These are phyloP conservation scores for Thunnus maccoyii DNA, from an alignment of 2,113 vertebrate genomes.

Conservation along the genomic window DNA sequence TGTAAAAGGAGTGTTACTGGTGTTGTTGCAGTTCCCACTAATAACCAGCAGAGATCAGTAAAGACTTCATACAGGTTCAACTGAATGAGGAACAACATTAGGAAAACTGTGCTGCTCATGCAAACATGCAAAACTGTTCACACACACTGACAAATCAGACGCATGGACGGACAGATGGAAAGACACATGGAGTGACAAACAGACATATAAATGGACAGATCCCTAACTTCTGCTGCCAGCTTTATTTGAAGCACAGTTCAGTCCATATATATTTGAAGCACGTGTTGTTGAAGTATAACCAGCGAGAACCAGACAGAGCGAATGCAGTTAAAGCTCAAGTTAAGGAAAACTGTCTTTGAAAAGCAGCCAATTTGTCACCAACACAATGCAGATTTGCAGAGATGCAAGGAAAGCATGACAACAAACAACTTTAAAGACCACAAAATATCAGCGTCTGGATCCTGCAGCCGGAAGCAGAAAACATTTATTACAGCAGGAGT, in stretches of 20 bases:
- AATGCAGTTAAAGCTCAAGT: no score
- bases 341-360: no score
- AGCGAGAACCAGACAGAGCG: no score
- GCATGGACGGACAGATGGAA: neutral
- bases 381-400: neutral
- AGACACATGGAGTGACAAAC: no score
- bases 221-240: no score
- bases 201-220: neutral
- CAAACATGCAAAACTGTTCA: neutral
- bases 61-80: neutral
- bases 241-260: no score
- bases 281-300: neutral
- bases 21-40: neutral
- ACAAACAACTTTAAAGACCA: neutral
- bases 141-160: neutral
- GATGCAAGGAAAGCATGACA: neutral
- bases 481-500: conserved; percentile 61
- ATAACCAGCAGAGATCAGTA: neutral
- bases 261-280: neutral
- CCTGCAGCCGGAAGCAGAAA: conserved; percentile 50
- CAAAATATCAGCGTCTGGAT: neutral
- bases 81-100: neutral
- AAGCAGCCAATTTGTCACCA: no score
- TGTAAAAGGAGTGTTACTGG: neutral
- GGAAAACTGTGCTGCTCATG: no score